phyloP scores from a whole-genome alignment of 2,797 vertebrate species.

The Trachurus trachurus region DNA sequence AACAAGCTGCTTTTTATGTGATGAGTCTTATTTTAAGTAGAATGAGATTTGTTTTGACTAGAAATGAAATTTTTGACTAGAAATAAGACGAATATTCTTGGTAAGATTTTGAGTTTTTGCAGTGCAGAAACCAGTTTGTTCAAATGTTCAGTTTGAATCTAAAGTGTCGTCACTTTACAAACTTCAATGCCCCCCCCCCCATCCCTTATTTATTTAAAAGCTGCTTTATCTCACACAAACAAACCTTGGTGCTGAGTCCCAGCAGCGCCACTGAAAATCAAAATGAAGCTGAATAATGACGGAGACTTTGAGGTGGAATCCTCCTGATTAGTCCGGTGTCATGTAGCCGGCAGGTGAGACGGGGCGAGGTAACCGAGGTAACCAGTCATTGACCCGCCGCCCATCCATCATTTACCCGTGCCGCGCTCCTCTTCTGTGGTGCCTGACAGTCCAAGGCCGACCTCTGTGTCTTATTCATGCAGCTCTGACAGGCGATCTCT shows the following conservation, averaged over 20 bases:
- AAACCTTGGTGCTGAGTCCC: neutral
- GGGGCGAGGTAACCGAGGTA: slow-evolving; percentile 2
- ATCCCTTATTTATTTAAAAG: slow-evolving; percentile 4
- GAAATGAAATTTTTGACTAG: too few species aligned
- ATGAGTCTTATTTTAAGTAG: too few species aligned
- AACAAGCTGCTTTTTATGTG: too few species aligned
- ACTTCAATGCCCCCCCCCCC: too few species aligned
- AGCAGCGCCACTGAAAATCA: neutral
- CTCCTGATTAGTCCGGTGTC: neutral
- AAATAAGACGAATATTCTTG: too few species aligned
- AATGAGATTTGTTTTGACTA: too few species aligned
- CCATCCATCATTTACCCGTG: slow-evolving; percentile 13
- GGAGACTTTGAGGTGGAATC: neutral
- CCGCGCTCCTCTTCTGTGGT: slow-evolving; percentile 25
- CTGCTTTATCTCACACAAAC: neutral
- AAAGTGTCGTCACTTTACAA: too few species aligned
- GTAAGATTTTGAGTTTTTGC: too few species aligned
- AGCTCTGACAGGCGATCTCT: slow-evolving; percentile 70
- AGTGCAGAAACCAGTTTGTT: too few species aligned
- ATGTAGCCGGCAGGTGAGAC: slow-evolving; percentile 6
- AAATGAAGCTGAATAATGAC: neutral
- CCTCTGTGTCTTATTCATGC: slow-evolving; percentile 71
- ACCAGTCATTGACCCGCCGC: slow-evolving; percentile 9
- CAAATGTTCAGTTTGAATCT: too few species aligned
- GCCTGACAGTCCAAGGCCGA: slow-evolving; percentile 48